Evolutionary conservation across 1,140 invertebrate species (phyloP), one percentile per base, ranked within the genome.

Genomic region (Oppia nitens): DNA sequence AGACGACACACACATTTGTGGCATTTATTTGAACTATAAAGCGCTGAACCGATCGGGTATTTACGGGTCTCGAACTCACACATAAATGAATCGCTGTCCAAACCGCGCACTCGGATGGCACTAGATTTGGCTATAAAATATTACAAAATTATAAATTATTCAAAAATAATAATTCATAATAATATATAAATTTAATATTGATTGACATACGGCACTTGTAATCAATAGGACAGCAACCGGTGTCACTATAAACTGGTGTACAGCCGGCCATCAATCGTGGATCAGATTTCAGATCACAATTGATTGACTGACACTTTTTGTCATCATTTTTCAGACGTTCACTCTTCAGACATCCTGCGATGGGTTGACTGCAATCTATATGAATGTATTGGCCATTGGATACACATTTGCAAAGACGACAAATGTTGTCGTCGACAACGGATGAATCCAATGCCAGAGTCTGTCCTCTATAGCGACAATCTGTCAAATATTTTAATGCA

Each of bases 191-290:
- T n/a, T n/a, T n/a, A n/a, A n/a, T n/a, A n/a, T n/a, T n/a, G n/a
- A n/a, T n/a, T 47, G 14, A 59, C 63, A 59, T 48, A 64, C 64
- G 61, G 27, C 64, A 66, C 25, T 66, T 57, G 45, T 66, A 66
- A 47, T 66, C 64, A 11, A 66, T 62, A 11, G 64, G 63, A 47
- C 64, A 66, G 20, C 64, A 66, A 2, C 57, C 57, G 26, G 63
- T 62, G 24, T 65, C 61, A 47, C 65, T 59, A 52, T 66, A 66
- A 20, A 66, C 60, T 9, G 64, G 64, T 9, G 64, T 60, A 51
- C 64, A 66, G 1, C 64, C 64, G 26, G 24, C 12, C 23, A 21
- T 48, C 24, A 57, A 57, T 27, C 47, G 9, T 27, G 40, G 40
- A 57, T 57, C 47, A 1, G 50, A 47, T 12, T 59, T n/a, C 29